Percentiles rank a stretch among this genome's conserved stretches.
Evolutionary conservation across 2,113 vertebrate genomes (phyloP).

Genomic region (Sinosuthora webbiana): DNA sequence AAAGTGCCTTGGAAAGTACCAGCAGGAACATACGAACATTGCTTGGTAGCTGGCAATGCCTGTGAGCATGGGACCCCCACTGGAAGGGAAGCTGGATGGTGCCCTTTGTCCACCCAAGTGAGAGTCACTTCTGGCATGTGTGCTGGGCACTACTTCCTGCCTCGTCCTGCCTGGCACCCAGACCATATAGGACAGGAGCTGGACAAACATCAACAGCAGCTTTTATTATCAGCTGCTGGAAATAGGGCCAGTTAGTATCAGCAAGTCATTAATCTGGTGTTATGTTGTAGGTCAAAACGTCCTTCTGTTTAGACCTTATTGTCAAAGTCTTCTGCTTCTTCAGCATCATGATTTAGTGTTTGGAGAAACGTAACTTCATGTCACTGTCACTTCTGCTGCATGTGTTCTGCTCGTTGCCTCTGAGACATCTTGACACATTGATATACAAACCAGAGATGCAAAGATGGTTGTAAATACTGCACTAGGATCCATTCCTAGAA

Average conservation of each 20-base stretch:
- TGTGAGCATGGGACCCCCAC: fast-evolving
- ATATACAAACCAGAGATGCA: slow-evolving; percentile 44
- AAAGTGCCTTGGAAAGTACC: background rate
- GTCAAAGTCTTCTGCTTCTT: slow-evolving; percentile 44
- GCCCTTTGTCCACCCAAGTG: background rate
- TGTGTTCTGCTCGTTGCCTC: slow-evolving; percentile 54
- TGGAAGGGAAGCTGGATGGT: background rate
- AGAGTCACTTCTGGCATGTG: background rate
- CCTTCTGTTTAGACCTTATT: slow-evolving; percentile 58
- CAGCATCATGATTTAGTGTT: slow-evolving; percentile 44
- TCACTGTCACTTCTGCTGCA: slow-evolving; percentile 49
- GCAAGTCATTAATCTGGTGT: slow-evolving; percentile 34
- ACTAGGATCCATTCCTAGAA: background rate
- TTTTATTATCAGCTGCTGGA: background rate
- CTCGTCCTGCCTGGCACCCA: background rate
- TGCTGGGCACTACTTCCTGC: background rate
- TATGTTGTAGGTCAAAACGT: slow-evolving; percentile 54
- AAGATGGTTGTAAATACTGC: slow-evolving; percentile 38
- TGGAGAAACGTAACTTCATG: slow-evolving; percentile 11
- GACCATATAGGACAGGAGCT: background rate
- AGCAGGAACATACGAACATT: background rate
- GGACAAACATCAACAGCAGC: slow-evolving; percentile 14
- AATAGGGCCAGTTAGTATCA: background rate
- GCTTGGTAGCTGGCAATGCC: background rate
- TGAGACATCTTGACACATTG: slow-evolving; percentile 55